phyloP scores from a whole-genome alignment of 2,113 vertebrate genomes.

The Piaya cayana region DNA sequence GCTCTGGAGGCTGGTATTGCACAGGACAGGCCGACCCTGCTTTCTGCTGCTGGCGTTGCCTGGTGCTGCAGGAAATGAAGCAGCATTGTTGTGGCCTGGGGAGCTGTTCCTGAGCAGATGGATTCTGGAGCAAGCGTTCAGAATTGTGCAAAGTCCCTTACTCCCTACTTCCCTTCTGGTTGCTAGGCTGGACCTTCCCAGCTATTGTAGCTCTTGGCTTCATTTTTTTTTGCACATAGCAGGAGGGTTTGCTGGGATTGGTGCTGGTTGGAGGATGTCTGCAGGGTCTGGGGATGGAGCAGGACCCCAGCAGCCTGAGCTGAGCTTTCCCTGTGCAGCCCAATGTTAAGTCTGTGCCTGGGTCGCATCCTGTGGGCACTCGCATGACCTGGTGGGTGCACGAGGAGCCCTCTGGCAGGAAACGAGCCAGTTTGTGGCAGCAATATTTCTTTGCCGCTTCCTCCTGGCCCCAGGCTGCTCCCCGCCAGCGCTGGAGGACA shows the following conservation, averaged over 20 bases:
- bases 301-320: background rate
- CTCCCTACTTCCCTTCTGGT: background rate
- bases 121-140: background rate
- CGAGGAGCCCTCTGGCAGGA: background rate
- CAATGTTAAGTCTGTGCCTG: background rate
- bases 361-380: accelerated
- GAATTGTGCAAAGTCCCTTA: background rate
- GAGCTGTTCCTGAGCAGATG: background rate
- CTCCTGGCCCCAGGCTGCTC: background rate
- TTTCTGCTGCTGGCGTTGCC: background rate
- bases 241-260: background rate
- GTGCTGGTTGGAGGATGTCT: background rate
- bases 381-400: accelerated
- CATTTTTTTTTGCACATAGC: background rate
- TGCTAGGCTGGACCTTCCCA: background rate
- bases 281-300: background rate
- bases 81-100: accelerated
- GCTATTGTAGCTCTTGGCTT: background rate
- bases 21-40: accelerated
- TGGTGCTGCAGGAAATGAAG: background rate
- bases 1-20: background rate
- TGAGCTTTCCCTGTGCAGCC: background rate
- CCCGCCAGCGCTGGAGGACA: background rate
- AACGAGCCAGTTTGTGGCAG: background rate
- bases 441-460: background rate